Base-by-base conservation (phyloP, 2,888 invertebrate species). In the Dione vanillae region DNA sequence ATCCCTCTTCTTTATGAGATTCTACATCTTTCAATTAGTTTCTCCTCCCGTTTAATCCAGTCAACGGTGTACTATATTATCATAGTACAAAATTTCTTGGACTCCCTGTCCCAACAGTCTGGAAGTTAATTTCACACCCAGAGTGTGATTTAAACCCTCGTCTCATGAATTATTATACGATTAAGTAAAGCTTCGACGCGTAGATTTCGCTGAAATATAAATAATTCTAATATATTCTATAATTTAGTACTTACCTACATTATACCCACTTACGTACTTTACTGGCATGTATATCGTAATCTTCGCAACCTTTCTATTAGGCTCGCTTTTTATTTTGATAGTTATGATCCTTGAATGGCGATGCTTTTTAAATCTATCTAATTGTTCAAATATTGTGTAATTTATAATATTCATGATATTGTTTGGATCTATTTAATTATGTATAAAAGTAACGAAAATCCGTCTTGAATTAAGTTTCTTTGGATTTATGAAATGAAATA, bases 181-280 rank as follows among this genome's bases (percentile, higher is more conserved):
- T 89, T 92, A 91, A 91, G 90, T 90, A 90, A 87, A 86, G 92
- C 92, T 92, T 92, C 73, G 78, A 87, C 77, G 92, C 91, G 90
- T 93, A 93, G 92, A n/a, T 88, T 86, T 85, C 85, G 92, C 92
- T 91, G 90, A 87, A 81, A 83, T 89, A 85, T 86, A 82, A 85
- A 83, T 89, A 89, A 80, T 86, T 90, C 86, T 89, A 90, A 79
- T 84, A 84, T 88, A 91, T 88, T 88, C 75, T 92, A 92, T 92
- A 90, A 91, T 92, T 92, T 91, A 92, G 91, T 90, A 84, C 82
- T 83, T 87, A 90, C 86, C 85, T 85, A 91, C 90, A 90, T 87
- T 90, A 79, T 91, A 92, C 88, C 91, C 91, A 87, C 83, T 90
- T 91, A 88, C 84, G 88, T 89, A 27, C 83, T 90, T 91, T 90